Base-by-base conservation (phyloP, 2,797 vertebrate species). In the Gouania willdenowi region DNA sequence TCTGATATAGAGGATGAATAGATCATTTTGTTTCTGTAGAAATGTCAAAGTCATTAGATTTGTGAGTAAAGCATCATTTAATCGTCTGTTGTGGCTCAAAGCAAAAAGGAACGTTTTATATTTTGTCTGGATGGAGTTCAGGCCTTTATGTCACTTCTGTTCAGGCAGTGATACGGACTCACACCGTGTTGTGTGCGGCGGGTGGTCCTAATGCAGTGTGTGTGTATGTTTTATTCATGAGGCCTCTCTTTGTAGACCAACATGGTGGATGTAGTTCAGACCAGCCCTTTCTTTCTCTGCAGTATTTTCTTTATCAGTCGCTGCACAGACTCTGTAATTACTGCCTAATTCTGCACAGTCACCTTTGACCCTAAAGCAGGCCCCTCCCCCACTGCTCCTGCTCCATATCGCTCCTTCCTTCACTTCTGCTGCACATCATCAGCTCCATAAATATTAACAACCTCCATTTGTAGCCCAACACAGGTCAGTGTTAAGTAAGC, bases 221-320 rank as follows among this genome's bases (percentile, higher is more conserved):
- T n/a, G n/a, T n/a, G n/a, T n/a, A 41, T 85, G 66, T 66, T 84
- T 85, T 79, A 85, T 87, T 87, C 66, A 88, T 77, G 66, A 51
- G 58, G 39, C 41, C 43, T 57, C 54, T 54, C 49, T 48, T 66
- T 58, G 57, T 73, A 58, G 61, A 73, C 53, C 32, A 24, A 22
- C 42, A 59, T 59, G 17, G 48, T 41, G 21, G 44, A 5, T 40
- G 31, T 65, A 72, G n/a, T n/a, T n/a, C n/a, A 81, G 13, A 12
- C 30, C 8, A 14, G 29, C 35, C n/a, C n/a, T n/a, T n/a, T 6
- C 34, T 48, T 6, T 8, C 38, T 54, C 52, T 53, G 17, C 41
- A 48, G 6, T 28, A 4, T 58, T 41, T 66, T 48, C 21, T 69
- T 65, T 67, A 66, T 71, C 49, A 68, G 34, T 66, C 59, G 51